Evolutionary conservation across 2,888 invertebrate species (phyloP).

Genomic region (Oligia strigilis): DNA sequence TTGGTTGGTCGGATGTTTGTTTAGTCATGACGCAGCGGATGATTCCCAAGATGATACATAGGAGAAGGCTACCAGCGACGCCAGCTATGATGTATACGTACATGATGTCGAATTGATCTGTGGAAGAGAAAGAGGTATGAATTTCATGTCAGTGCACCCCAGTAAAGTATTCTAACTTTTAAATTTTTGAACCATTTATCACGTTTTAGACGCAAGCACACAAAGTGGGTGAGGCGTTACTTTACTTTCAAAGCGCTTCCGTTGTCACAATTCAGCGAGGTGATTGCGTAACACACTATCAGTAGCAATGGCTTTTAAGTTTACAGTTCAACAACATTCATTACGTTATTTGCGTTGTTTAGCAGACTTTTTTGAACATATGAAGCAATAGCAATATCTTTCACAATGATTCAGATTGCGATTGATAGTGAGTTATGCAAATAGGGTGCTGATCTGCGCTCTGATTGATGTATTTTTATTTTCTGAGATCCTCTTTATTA

Average conservation of each 20-base stretch:
- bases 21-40: constrained; percentile 93
- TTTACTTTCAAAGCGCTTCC: constrained; percentile 5
- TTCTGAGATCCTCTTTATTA: constrained; percentile 6
- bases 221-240: background rate
- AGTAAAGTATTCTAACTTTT: constrained; percentile 6
- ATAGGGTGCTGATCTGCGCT: background rate
- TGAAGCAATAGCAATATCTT: background rate
- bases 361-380: background rate
- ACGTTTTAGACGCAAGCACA: background rate
- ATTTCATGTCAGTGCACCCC: constrained; percentile 3
- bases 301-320: background rate
- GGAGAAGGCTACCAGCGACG: constrained; percentile 92
- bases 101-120: constrained; percentile 95
- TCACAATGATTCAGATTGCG: background rate
- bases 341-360: background rate
- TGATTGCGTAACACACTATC: background rate
- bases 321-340: background rate
- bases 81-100: constrained; percentile 96
- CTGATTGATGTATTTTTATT: constrained; percentile 25
- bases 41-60: constrained; percentile 93
- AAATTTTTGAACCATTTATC: constrained; percentile 11
- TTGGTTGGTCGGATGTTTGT: constrained; percentile 91
- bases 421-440: background rate
- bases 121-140: constrained; percentile 41
- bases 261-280: constrained; percentile 2